These are phyloP conservation scores for Theonella swinhoei DNA, from an alignment of 37 sponge, comb jelly and placozoan species.

Conservation along the genomic window DNA sequence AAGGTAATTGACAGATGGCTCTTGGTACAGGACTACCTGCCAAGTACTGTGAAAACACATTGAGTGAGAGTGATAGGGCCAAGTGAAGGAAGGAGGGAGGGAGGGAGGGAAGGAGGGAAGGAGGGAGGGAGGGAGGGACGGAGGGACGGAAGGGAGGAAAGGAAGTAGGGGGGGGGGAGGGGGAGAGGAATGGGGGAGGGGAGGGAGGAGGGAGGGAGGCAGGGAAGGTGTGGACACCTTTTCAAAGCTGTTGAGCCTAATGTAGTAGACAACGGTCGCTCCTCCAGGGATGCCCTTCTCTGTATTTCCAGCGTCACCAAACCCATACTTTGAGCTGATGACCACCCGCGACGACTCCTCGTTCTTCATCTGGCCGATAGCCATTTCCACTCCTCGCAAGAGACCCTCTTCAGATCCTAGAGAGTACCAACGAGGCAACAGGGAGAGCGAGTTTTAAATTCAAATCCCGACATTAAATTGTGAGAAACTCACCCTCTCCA, in stretches of 20 bases:
- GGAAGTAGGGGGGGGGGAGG: too few relatives aligned
- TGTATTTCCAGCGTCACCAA: conserved; percentile 54
- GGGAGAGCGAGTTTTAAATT: too few relatives aligned
- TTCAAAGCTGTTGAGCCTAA: conserved; percentile 57
- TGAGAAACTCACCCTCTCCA: conserved; percentile 80
- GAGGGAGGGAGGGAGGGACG: neutral
- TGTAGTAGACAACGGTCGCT: conserved; percentile 69
- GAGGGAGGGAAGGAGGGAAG: neutral
- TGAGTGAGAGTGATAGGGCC: too few relatives aligned
- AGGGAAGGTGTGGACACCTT: conserved; percentile 57
- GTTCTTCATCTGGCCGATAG: conserved; percentile 84
- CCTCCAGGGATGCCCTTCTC: conserved; percentile 68
- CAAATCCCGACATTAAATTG: neutral
- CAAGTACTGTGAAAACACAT: too few relatives aligned
- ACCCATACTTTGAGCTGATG: conserved; percentile 75
- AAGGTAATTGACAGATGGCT: too few relatives aligned
- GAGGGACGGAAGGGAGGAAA: too few relatives aligned
- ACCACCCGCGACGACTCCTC: conserved; percentile 55
- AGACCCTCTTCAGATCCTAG: conserved; percentile 66
- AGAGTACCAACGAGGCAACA: neutral
- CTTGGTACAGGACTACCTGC: too few relatives aligned
- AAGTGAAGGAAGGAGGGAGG: too few relatives aligned
- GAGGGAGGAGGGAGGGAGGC: neutral
- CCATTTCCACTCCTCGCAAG: conserved; percentile 76
- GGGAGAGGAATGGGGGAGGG: too few relatives aligned